Base-by-base conservation (phyloP, 30 jellyfish, hydroid and myxozoan genomes). In the Cassiopea andromeda region DNA sequence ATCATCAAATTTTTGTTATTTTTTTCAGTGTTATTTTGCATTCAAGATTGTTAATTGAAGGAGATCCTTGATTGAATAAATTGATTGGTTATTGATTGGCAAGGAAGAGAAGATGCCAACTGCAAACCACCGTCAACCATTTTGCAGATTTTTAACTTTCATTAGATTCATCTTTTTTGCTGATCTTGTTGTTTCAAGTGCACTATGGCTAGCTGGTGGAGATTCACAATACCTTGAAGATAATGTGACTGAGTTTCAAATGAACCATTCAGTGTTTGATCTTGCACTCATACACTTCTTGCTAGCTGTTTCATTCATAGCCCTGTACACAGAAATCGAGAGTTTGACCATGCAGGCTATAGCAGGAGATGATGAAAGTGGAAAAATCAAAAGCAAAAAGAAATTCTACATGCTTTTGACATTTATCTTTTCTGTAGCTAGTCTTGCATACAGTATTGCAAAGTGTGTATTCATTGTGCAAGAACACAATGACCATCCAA, bases 161-260 rank as follows among this genome's bases (percentile, higher is more conserved):
- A 44, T 88, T 45, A 45, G 86, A 47, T 58, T 79, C n/a, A 45
- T 90, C 45, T 84, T 82, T 50, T 83, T 90, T 69, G 71, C 89
- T 38, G 97, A 90, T 61, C 84, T 90, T 68, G 93, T 67, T 8
- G 1, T 80, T 4, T 82, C 97, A 78, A 2, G 79, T 45, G 88
- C 93, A 13, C 75, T 84, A 7, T 90, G 97, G 97, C 87, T 90
- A 1, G 86, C 86, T 44, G 97, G 90, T 19, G 97, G 97, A 18
- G 93, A 84, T 60, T 78, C 97, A 14, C 45, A 82, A 27, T 90
- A 90, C 78, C 82, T 90, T 81, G 93, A 83, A 44, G 82, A 90
- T 60, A 82, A 82, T 75, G 90, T 94, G 57, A 94, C 94, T 12
- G 49, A 89, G 7, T 94, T 85, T 83, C 61, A 78, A 45, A 85